Base-by-base conservation (phyloP, 2,888 invertebrate species). In the Aspidiotus destructor region DNA sequence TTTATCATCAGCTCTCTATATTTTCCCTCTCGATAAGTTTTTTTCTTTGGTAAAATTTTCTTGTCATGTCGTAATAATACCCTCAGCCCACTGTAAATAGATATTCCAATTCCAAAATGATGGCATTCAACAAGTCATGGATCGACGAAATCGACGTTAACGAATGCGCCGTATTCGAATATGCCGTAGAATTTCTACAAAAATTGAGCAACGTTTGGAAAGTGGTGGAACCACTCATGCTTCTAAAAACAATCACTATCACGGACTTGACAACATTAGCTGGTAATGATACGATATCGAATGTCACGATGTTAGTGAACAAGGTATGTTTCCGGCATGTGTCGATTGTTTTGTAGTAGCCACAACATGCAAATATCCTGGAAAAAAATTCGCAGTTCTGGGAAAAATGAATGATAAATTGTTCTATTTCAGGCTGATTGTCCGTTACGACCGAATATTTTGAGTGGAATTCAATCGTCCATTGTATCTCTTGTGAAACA, bases 251-350 rank as follows among this genome's bases (percentile, higher is more conserved):
- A 1, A 81, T 97, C 8, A 85, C 86, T 44, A 84, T 90, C 69
- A 92, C 96, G 71, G 98, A 99, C 79, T 81, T 99, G 72, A 99
- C 98, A 1, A 95, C 95, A 2, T 80, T 99, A 63, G 83, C 88
- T 62, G 94, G 93, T 53, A 86, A 88, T 78, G 90, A 90, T 75
- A 88, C 89, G 0, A 76, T 17, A 74, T 76, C 86, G 13, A 92
- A 90, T 80, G 90, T 97, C 0, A 78, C 83, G 28, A 82, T 89
- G 64, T 81, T 99, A 2, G 93, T 94, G 76, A 79, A 83, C 69
- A 90, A 89, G 81, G 94, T 92, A 75, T 76, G 77, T 15, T 15
- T 48, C 10, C 48, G 10, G 10, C 48, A 48, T 48, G 28, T 28
- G 28, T 28, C 28, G 28, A 28, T 28, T 28, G 28, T 28, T 28